Base-by-base conservation (phyloP, 2,888 invertebrate species). In the Coecobrya sp. region DNA sequence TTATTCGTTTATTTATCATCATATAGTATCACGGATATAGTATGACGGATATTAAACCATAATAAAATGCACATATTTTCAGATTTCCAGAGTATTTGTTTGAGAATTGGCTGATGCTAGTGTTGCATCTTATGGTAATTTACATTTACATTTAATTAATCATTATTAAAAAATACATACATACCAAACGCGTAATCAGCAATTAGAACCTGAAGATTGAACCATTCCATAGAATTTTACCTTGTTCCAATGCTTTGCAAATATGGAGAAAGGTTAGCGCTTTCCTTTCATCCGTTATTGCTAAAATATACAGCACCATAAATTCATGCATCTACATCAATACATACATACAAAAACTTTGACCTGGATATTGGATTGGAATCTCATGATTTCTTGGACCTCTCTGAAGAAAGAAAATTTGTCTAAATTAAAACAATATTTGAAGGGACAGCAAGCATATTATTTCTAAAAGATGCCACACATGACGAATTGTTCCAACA, bases 271-370 rank as follows among this genome's bases (percentile, higher is more conserved):
- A 49, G 49, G 11, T 1, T 49, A 49, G 1, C 11, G 13, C 13
- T 49, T 49, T 49, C 49, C 49, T 1, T 49, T 13, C 10, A 49
- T 49, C 16, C 16, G 1, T 27, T 27, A 76, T 45, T 76, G 76
- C 19, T 2, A 76, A 45, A 45, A 45, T 11, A n/a, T 25, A 3
- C 76, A 76, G 22, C 45, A 76, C 45, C 76, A 76, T 13, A 73
- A n/a, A 45, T n/a, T 76, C 76, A 5, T 76, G 3, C n/a, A 5
- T 62, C 16, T 36, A 4, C 36, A 7, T 36, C 62, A 19, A 10
- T 73, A 76, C 76, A 19, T n/a, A n/a, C n/a, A 22, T 42, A 76
- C 25, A 62, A 42, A 76, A 22, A 19, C n/a, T n/a, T 76, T 76
- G 13, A 55, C 52, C 52, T 49, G 68, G 13, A 30, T 36, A n/a